Percentiles rank a stretch among this genome's conserved stretches.
Conservation (phyloP, 2,888 invertebrate species). For the Leistus spinibarbis region DNA sequence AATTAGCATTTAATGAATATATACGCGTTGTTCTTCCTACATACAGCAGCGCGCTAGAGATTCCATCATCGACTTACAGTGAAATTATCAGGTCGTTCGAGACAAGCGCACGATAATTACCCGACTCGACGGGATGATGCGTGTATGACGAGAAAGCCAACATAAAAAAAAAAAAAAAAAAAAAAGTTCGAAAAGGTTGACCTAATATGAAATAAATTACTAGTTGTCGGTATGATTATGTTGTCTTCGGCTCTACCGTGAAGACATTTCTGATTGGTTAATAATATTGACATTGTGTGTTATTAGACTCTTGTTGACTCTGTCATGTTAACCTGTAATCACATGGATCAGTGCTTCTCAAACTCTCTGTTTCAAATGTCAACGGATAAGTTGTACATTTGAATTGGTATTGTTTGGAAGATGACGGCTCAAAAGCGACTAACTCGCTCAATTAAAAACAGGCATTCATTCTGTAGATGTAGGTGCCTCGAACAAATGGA, state of each 20-base stretch:
- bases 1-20: neutral
- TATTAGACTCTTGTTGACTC: slow-evolving; percentile 54
- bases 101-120: neutral
- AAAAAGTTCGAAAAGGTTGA: slow-evolving; percentile 10
- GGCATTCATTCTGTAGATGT: neutral
- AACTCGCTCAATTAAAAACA: neutral
- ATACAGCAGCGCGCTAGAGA: neutral
- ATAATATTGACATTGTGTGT: slow-evolving; percentile 59
- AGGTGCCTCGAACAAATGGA: neutral
- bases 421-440: neutral
- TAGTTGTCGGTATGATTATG: slow-evolving; percentile 54
- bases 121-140: neutral
- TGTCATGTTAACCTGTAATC: slow-evolving; percentile 44
- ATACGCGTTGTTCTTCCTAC: neutral
- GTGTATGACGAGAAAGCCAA: neutral
- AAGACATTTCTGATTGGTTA: slow-evolving; percentile 59
- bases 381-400: neutral
- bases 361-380: slow-evolving; percentile 5
- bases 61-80: neutral
- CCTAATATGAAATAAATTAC: slow-evolving; percentile 58
- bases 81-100: neutral
- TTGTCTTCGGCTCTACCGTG: slow-evolving; percentile 57
- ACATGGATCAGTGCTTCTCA: slow-evolving; percentile 33
- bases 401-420: neutral
- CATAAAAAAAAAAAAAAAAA: neutral